phyloP scores from a whole-genome alignment of 1,140 invertebrate species.

The Pentalonia nigronervosa region DNA sequence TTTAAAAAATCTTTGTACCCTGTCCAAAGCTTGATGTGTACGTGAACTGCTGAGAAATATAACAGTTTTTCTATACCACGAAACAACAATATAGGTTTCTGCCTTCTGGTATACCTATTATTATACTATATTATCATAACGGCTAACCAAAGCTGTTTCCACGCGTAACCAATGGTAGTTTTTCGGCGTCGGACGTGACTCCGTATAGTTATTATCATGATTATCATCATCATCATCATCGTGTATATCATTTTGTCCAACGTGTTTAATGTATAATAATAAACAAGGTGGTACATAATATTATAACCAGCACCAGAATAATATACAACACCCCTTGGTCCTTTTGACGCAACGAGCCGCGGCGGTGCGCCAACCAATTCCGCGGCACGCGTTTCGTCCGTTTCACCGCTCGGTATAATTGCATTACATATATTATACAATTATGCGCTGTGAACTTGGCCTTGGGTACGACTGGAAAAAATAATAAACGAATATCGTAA shows the following conservation, averaged over 20 bases:
- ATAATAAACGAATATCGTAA: background rate
- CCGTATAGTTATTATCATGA: background rate
- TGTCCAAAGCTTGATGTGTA: background rate
- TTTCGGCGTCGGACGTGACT: background rate
- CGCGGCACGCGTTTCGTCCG: background rate
- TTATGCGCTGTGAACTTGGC: slow-evolving; percentile 7
- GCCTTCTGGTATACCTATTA: background rate
- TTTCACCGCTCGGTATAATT: slow-evolving; percentile 3
- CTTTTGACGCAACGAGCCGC: background rate
- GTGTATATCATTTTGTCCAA: background rate
- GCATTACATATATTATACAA: background rate
- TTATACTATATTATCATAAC: background rate
- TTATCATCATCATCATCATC: background rate
- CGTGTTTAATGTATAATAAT: background rate
- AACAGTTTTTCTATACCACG: background rate
- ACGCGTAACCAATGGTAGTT: background rate
- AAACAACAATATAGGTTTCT: background rate
- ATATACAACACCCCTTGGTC: background rate
- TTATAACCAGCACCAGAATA: background rate
- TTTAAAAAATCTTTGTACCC: background rate
- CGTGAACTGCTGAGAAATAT: background rate
- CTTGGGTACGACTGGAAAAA: background rate
- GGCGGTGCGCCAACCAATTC: background rate
- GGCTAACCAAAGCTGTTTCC: background rate
- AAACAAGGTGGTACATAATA: background rate